Conservation (phyloP, 2,888 invertebrate genomes). For the Choristoneura rosaceana region DNA sequence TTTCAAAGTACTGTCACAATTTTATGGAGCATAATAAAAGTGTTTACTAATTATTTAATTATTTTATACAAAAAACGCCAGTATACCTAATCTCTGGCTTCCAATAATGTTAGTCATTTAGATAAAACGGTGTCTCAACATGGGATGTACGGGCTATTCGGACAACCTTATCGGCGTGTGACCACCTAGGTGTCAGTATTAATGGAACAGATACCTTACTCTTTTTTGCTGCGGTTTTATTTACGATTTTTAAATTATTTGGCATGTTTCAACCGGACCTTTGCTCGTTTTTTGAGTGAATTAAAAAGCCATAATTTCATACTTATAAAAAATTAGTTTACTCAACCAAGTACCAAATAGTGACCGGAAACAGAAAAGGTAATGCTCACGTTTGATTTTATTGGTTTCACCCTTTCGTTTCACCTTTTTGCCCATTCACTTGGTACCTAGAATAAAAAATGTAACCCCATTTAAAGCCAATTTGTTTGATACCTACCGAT, state of each 20-base stretch:
- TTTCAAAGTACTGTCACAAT: neutral
- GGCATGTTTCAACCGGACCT: conserved; percentile 22
- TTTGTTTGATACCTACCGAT: conserved; percentile 39
- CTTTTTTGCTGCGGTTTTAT: conserved; percentile 54
- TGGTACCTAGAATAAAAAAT: conserved; percentile 2
- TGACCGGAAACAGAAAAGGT: neutral
- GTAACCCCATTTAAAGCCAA: conserved; percentile 27
- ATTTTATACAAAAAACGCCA: conserved; percentile 35
- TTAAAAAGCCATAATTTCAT: neutral
- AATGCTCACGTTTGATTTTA: neutral
- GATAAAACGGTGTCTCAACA: conserved; percentile 76
- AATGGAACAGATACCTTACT: conserved; percentile 69
- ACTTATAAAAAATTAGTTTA: neutral
- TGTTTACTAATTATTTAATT: conserved; percentile 42
- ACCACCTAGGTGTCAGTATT: conserved; percentile 78
- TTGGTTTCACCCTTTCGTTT: too few relatives aligned
- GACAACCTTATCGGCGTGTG: conserved; percentile 72
- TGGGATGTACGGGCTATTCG: conserved; percentile 76
- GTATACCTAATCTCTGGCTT: conserved; percentile 57
- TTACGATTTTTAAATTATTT: conserved; percentile 46
- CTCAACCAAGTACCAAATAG: neutral
- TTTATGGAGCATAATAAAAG: conserved; percentile 12
- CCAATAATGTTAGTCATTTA: conserved; percentile 76
- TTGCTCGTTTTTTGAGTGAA: neutral
- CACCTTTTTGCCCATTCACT: too few relatives aligned